Conservation (phyloP, 2,888 invertebrate species). For the Notodonta dromedarius region DNA sequence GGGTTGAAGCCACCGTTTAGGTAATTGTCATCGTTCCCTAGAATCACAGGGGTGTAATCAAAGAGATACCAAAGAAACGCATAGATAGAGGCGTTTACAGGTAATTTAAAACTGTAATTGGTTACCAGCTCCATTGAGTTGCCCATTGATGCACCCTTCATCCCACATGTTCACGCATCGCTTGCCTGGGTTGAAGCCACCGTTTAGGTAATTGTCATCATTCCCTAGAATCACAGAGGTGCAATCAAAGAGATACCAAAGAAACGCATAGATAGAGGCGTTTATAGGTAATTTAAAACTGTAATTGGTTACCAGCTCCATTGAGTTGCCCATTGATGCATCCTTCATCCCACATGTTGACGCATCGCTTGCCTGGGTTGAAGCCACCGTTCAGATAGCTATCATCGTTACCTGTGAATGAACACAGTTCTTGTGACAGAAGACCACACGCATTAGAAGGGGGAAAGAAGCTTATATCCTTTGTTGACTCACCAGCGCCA, state of each 20-base stretch:
- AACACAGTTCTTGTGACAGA: too few species aligned
- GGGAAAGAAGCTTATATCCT: too few species aligned
- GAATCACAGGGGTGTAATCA: constrained; percentile 3
- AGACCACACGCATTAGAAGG: too few species aligned
- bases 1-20: constrained; percentile 71
- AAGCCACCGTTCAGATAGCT: constrained; percentile 56
- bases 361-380: constrained; percentile 74
- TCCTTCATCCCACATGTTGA: constrained; percentile 82
- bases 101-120: too few species aligned
- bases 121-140: too few species aligned
- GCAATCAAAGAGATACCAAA: too few species aligned
- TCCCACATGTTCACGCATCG: too few species aligned
- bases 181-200: too few species aligned
- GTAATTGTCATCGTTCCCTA: constrained; percentile 66
- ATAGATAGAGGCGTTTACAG: background rate
- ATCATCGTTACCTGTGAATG: constrained; percentile 58
- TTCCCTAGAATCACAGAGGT: too few species aligned
- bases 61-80: background rate
- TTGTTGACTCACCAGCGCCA: constrained; percentile 58
- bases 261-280: too few species aligned
- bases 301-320: constrained; percentile 63
- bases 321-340: constrained; percentile 76
- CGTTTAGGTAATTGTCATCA: too few species aligned
- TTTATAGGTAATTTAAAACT: background rate
- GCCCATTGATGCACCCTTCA: too few species aligned